Conservation (phyloP, 2,113 vertebrate genomes). For the Sakesphorus luctuosus region DNA sequence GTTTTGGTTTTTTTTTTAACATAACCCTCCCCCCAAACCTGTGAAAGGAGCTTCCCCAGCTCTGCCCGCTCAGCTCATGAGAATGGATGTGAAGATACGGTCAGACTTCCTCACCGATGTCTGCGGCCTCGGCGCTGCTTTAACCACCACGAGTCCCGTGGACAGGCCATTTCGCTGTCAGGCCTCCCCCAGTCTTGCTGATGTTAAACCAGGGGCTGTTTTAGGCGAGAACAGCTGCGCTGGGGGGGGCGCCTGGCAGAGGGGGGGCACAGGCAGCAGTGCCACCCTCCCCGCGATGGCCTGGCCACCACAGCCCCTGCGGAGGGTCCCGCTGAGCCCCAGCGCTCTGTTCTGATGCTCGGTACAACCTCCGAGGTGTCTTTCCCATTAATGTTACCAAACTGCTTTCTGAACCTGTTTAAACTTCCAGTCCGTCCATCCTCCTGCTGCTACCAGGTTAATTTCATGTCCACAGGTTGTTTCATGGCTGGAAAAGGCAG, state of each 20-base stretch:
- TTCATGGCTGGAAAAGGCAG: not conserved
- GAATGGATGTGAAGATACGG: not conserved
- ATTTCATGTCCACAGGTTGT: not conserved
- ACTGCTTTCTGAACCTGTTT: not conserved
- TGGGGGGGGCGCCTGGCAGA: not conserved
- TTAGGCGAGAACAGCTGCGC: not conserved
- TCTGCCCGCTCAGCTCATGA: not conserved
- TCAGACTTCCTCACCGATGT: not conserved
- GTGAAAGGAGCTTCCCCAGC: not conserved
- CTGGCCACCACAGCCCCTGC: not conserved
- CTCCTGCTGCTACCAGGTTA: not conserved
- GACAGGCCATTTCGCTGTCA: not conserved
- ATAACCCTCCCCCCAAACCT: not conserved
- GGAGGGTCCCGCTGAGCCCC: not conserved
- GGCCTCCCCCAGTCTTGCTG: not conserved
- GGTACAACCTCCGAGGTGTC: fast-evolving
- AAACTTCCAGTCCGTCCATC: not conserved
- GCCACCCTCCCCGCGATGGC: not conserved
- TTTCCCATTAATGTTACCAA: not conserved
- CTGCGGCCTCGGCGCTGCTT: not conserved
- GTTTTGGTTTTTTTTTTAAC: not conserved
- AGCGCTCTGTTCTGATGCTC: not conserved
- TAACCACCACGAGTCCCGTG: not conserved
- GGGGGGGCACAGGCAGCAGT: not conserved
- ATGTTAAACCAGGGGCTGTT: not conserved